phyloP scores from a whole-genome alignment of 2,113 vertebrate species.

The Nasalis larvatus region DNA sequence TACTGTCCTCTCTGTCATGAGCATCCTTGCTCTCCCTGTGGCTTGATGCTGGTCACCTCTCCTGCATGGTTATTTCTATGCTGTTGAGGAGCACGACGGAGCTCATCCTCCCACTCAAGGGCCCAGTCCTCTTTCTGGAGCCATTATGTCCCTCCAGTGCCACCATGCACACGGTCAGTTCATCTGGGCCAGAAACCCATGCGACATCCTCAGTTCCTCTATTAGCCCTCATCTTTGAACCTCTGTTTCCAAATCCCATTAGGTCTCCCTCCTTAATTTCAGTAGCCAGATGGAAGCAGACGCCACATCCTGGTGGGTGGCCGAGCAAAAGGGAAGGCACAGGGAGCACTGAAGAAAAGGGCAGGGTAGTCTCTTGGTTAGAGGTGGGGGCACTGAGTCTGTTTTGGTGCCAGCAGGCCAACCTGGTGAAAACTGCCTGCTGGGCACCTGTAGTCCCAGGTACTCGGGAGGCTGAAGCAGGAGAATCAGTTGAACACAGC shows the following conservation, averaged over 20 bases:
- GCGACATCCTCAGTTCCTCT: neutral
- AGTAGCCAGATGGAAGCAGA: neutral
- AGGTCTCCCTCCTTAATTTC: neutral
- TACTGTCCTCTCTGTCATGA: neutral
- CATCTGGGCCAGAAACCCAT: neutral
- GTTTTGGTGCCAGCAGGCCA: neutral
- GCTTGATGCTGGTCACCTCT: neutral
- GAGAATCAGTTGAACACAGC: neutral
- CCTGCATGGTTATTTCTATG: neutral
- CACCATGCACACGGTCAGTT: neutral
- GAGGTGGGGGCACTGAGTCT: neutral
- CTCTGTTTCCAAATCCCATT: neutral
- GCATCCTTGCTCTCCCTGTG: neutral
- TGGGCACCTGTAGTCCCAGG: no score
- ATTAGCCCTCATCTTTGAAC: neutral
- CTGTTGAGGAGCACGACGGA: no score
- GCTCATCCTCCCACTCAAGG: neutral
- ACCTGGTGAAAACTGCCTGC: neutral
- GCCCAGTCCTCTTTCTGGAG: neutral
- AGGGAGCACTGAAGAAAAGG: neutral
- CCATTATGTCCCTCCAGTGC: neutral
- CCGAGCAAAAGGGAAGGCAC: rapidly evolving
- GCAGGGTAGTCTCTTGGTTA: neutral
- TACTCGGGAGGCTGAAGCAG: no score
- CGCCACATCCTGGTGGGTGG: neutral